Evolutionary conservation across 2,797 vertebrate species (phyloP), one percentile per base, ranked within the genome.

Genomic region (Falco peregrinus): DNA sequence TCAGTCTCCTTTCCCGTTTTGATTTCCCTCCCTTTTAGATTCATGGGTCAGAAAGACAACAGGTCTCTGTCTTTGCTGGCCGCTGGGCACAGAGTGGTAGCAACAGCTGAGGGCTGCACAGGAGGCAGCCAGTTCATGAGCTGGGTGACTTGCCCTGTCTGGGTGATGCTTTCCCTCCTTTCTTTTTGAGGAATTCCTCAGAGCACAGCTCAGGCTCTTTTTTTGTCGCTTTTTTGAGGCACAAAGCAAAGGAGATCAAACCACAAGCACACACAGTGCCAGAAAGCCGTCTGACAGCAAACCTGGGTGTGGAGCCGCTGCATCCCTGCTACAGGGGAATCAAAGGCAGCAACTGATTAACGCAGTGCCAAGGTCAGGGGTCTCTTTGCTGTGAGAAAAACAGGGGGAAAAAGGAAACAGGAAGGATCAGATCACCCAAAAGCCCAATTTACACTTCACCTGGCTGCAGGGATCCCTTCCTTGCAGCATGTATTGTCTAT

Each of bases 171-270:
- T 76, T 29, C 16, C 11, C 26, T 82, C 54, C 20, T 79, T 87
- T n/a, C 47, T 67, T 92, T 76, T 92, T 43, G 56, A 95, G 83
- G 60, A 89, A 89, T 76, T 76, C 59, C 41, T 89, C 3, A 1
- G 31, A 84, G 67, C 53, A 45, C 2, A 11, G 33, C 29, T 85
- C 39, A 29, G 19, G 19, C 39, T 21, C 19, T 4, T 26, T 57
- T 33, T 68, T 69, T 73, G 16, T 50, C 4, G 6, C 78, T 61
- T 37, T 37, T 37, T 37, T 37, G 84, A 65, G n/a, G 43, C 84
- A 87, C 51, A 95, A 87, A 89, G 63, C 47, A 33, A 63, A 84
- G n/a, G 29, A 94, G 87, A 89, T 95, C 91, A 95, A 96, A 70
- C 79, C 9, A 1, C 63, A 73, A 60, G 60, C 28, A 47, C 45